phyloP scores from a whole-genome alignment of 1,140 invertebrate genomes.

The Megalonaias nervosa region DNA sequence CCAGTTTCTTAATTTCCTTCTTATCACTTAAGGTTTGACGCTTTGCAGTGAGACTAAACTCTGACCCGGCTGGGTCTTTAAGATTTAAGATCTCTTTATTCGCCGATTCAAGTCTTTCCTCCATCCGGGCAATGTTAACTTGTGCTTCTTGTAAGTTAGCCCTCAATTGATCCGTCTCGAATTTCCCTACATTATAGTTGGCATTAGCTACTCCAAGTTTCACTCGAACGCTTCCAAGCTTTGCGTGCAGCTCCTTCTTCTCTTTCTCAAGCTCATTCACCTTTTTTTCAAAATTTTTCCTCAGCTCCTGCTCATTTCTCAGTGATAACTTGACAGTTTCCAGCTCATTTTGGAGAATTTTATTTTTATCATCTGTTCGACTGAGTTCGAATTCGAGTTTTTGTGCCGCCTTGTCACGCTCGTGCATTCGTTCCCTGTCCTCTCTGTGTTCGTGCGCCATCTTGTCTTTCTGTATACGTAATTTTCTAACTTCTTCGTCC shows the following conservation, averaged over 20 bases:
- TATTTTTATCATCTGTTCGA: not conserved
- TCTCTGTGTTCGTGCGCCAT: not conserved
- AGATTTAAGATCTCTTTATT: slow-evolving; percentile 19
- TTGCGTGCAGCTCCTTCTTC: slow-evolving; percentile 14
- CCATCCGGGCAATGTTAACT: slow-evolving; percentile 26
- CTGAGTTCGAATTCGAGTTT: not conserved
- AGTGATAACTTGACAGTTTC: slow-evolving; percentile 30
- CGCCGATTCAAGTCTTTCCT: slow-evolving; percentile 23
- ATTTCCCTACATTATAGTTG: slow-evolving; percentile 29
- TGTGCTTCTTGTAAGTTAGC: slow-evolving; percentile 20
- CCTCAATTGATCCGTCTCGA: slow-evolving; percentile 27
- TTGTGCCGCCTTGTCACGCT: not conserved
- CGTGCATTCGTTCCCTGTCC: not conserved
- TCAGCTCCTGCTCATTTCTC: slow-evolving; percentile 20
- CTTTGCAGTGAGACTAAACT: slow-evolving; percentile 21
- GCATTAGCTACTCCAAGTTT: slow-evolving; percentile 32
- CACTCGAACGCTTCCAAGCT: slow-evolving; percentile 7
- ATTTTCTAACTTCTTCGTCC: slow-evolving; percentile 13
- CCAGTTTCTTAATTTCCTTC: slow-evolving; percentile 22
- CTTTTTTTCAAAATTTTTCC: slow-evolving; percentile 27
- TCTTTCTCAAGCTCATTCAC: slow-evolving; percentile 20
- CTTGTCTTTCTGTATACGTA: not conserved
- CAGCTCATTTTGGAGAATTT: slow-evolving; percentile 1
- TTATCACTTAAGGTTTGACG: slow-evolving; percentile 12
- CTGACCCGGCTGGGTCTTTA: slow-evolving; percentile 24